A percentile compares a stretch with the other conserved stretches of the same genome.
Evolutionary conservation across 1,140 invertebrate genomes (phyloP).

Genomic region (Maconellicoccus hirsutus): DNA sequence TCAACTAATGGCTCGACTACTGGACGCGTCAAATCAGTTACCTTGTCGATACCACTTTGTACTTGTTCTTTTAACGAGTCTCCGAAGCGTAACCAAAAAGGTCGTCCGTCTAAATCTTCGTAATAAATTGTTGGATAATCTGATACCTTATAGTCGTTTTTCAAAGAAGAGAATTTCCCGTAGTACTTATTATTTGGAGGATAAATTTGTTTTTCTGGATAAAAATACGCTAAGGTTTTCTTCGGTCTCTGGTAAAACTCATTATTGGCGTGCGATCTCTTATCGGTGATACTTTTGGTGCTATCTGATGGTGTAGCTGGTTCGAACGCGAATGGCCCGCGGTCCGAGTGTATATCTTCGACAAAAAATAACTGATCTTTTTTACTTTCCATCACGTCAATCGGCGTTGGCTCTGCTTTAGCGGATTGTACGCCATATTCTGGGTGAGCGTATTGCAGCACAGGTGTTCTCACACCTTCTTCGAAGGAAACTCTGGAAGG

Average conservation of each 20-base stretch:
- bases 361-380: conserved; percentile 33
- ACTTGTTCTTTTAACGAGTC: conserved; percentile 58
- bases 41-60: conserved; percentile 51
- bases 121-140: conserved; percentile 33
- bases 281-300: neutral
- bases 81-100: conserved; percentile 57
- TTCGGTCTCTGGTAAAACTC: conserved; percentile 34
- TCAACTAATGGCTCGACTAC: conserved; percentile 60
- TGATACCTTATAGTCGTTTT: conserved; percentile 27
- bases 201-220: conserved; percentile 27
- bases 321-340: conserved; percentile 36
- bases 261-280: conserved; percentile 24
- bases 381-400: conserved; percentile 32
- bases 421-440: conserved; percentile 62
- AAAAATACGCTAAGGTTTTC: conserved; percentile 33
- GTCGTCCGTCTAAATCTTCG: conserved; percentile 39
- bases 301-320: conserved; percentile 29
- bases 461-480: conserved; percentile 54
- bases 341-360: conserved; percentile 35
- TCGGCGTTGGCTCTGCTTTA: conserved; percentile 37
- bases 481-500: conserved; percentile 42
- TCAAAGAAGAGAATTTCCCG: conserved; percentile 1
- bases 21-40: conserved; percentile 54
- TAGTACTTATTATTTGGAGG: conserved; percentile 23
- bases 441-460: conserved; percentile 64